Evolutionary conservation across 1,140 invertebrate species (phyloP), one percentile per base, ranked within the genome.

Genomic region (Zaprionus inermis): DNA sequence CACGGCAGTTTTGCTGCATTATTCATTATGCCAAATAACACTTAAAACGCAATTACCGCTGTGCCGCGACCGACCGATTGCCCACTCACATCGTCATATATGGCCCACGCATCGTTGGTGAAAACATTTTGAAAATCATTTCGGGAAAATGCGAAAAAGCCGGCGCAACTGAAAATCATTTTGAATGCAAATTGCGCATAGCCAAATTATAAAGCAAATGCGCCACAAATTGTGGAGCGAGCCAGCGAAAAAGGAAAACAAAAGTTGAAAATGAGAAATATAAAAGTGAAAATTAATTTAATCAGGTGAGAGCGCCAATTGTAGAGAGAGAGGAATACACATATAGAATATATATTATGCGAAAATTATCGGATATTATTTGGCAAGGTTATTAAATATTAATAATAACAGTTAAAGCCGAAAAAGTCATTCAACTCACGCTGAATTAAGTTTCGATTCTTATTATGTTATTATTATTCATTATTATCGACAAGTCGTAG

Each of bases 121-220:
- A 78, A 86, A 77, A 59, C 82, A 75, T 81, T 72, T 67, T 51
- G 34, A 44, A 76, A 75, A 80, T 61, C 64, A 57, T 72, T 67
- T 74, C 28, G 56, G 56, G 38, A 61, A 55, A 75, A 69, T 51
- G 41, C 54, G 66, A 64, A 38, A 73, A 46, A 61, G 70, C 55
- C 22, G 66, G 24, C 38, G 55, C 38, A 56, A 32, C 20, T 24
- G 41, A 34, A 70, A 54, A 52, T 60, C 59, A 81, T 77, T 65
- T 68, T 38, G 49, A 54, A 83, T 83, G 81, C 76, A 83, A 83
- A 84, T 84, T 84, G 66, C 44, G 63, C 81, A 55, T 71, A 52
- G 60, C 76, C 56, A 84, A 84, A 66, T 76, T 72, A 66, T 61
- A 61, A 83, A 72, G 41, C 55, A 34, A 75, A 57, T 46, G 72